Evolutionary conservation across 1,140 invertebrate genomes (phyloP).

Genomic region (Pseudomyrmex gracilis): DNA sequence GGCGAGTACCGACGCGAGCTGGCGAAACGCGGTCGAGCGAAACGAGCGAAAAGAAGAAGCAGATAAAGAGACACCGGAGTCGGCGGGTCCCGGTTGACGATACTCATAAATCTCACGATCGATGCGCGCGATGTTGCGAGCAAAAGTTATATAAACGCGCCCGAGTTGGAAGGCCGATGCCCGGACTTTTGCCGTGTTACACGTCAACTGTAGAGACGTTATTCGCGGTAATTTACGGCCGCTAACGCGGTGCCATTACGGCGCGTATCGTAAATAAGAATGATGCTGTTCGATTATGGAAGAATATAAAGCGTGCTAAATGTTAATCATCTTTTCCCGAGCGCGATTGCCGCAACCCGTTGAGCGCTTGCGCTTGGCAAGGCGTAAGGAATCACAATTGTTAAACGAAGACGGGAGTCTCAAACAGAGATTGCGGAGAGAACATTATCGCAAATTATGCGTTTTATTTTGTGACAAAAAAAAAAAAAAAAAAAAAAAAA

Average conservation of each 20-base stretch:
- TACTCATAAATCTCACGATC: conserved; percentile 80
- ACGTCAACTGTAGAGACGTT: conserved; percentile 74
- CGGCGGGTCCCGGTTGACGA: conserved; percentile 54
- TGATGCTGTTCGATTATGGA: conserved; percentile 55
- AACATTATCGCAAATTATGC: too few species aligned
- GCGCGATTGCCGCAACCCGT: not conserved
- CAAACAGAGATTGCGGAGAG: too few species aligned
- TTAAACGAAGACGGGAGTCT: not conserved
- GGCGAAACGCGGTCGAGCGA: conserved; percentile 8
- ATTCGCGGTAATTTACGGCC: conserved; percentile 74
- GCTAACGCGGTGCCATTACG: conserved; percentile 70
- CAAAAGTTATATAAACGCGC: conserved; percentile 69
- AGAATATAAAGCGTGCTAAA: conserved; percentile 35
- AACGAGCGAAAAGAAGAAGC: not conserved
- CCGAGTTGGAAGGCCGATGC: conserved; percentile 75
- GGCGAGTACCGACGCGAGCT: conserved; percentile 37
- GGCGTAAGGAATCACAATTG: not conserved
- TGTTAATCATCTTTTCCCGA: conserved; percentile 30
- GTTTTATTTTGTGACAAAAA: too few species aligned
- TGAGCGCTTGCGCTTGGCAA: not conserved
- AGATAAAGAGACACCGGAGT: not conserved
- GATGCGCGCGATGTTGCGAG: conserved; percentile 75
- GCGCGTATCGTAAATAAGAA: conserved; percentile 69
- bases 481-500: too few species aligned
- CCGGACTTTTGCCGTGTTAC: conserved; percentile 74